Evolutionary conservation across 2,113 vertebrate species (phyloP).

Genomic region (Lates calcarifer): DNA sequence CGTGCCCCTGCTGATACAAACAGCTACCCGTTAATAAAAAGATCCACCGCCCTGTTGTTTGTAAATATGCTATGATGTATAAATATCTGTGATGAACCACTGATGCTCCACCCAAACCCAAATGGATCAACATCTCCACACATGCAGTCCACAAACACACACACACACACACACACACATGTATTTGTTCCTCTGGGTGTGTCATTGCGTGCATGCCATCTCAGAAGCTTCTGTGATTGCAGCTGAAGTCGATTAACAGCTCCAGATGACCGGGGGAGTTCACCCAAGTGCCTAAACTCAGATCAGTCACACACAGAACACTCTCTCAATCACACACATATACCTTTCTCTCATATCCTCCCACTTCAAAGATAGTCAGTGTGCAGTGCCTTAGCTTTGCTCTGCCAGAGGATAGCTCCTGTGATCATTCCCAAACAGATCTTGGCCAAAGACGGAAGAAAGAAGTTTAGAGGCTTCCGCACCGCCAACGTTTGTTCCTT

Average conservation of each 20-base stretch:
- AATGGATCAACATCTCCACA: too few relatives aligned
- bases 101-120: conserved; percentile 70
- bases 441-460: conserved; percentile 45
- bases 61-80: conserved; percentile 60
- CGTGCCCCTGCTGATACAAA: conserved; percentile 20
- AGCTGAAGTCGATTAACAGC: conserved; percentile 67
- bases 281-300: conserved; percentile 47
- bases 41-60: conserved; percentile 59
- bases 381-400: conserved; percentile 1
- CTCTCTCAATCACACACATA: conserved; percentile 31
- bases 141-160: conserved; percentile 41
- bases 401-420: conserved; percentile 40
- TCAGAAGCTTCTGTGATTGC: conserved; percentile 51
- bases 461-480: conserved; percentile 1
- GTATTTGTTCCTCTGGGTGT: conserved; percentile 64
- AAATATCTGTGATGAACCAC: conserved; percentile 66
- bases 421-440: conserved; percentile 40
- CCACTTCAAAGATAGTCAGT: conserved; percentile 60
- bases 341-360: conserved; percentile 42
- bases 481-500: conserved; percentile 25
- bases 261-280: conserved; percentile 64
- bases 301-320: conserved; percentile 35
- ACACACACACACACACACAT: conserved; percentile 39
- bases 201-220: conserved; percentile 56
- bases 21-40: conserved; percentile 69